These are phyloP conservation scores for Betta splendens DNA, from an alignment of 2,797 vertebrate genomes.

Conservation along the genomic window DNA sequence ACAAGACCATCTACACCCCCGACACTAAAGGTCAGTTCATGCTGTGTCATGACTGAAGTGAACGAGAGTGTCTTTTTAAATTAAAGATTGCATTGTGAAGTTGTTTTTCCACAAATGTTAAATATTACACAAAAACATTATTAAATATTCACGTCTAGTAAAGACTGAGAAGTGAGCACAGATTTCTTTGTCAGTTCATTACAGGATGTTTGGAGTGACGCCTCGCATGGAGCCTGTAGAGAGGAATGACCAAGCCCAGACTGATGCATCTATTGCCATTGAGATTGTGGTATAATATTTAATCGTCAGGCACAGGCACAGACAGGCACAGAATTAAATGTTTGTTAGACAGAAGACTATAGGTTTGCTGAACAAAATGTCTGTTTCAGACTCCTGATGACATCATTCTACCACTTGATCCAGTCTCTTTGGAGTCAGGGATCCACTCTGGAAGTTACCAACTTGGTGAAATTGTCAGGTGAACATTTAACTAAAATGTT, in stretches of 20 bases:
- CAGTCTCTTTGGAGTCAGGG: conserved; percentile 44
- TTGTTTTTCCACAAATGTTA: no score
- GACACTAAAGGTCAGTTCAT: conserved; percentile 70
- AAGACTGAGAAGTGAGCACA: no score
- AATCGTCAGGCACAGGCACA: no score
- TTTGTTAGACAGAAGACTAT: not conserved
- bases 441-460: no score
- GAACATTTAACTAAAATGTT: no score
- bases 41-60: no score
- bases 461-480: conserved; percentile 75
- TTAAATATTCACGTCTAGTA: no score
- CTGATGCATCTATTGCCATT: conserved; percentile 48
- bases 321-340: accelerated
- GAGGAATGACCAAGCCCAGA: not conserved
- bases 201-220: conserved; percentile 74
- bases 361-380: not conserved
- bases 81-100: no score
- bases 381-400: conserved; percentile 69
- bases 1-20: conserved; percentile 89
- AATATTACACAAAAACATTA: no score
- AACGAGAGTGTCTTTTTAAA: not conserved
- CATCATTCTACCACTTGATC: conserved; percentile 54
- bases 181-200: conserved; percentile 60
- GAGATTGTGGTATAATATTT: conserved; percentile 71
- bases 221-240: conserved; percentile 66